Percentiles rank a stretch among this genome's conserved stretches.
Conservation (phyloP, 2,888 invertebrate species). For the Carterocephalus palaemon region DNA sequence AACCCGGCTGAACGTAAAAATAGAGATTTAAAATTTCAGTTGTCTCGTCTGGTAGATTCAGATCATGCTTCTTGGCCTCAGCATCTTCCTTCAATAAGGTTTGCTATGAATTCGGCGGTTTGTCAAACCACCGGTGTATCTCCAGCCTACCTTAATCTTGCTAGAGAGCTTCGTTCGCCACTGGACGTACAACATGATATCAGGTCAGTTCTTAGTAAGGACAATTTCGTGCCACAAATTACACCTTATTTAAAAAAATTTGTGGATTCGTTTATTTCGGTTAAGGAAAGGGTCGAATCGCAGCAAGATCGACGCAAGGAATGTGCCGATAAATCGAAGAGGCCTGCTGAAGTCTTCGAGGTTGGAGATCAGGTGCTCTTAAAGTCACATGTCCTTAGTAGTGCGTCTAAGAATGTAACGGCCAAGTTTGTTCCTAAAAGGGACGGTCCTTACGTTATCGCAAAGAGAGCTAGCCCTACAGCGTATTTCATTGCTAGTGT, state of each 20-base stretch:
- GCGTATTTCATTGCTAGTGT: no score
- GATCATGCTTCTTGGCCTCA: constrained; percentile 34
- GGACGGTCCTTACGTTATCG: not conserved
- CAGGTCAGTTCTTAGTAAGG: constrained; percentile 2
- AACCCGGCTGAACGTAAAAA: constrained; percentile 43
- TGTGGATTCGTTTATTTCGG: not conserved
- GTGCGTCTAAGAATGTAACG: not conserved
- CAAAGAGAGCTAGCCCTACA: no score
- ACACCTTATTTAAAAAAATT: not conserved
- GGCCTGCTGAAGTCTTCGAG: not conserved
- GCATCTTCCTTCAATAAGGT: constrained; percentile 33
- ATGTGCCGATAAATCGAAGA: constrained; percentile 13
- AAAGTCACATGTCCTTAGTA: not conserved
- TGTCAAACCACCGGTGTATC: constrained; percentile 16
- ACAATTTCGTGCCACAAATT: constrained; percentile 3
- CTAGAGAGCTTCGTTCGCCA: constrained; percentile 8
- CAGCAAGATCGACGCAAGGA: constrained; percentile 2
- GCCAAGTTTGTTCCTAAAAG: not conserved
- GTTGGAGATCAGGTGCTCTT: not conserved
- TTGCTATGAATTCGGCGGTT: constrained; percentile 35
- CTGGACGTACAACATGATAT: constrained; percentile 7
- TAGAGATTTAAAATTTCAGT: constrained; percentile 37
- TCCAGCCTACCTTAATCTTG: not conserved
- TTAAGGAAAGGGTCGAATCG: not conserved
- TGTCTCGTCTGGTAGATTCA: constrained; percentile 32